Conservation (phyloP, 2,888 invertebrate genomes). For the Disparrhopalites patrizii region DNA sequence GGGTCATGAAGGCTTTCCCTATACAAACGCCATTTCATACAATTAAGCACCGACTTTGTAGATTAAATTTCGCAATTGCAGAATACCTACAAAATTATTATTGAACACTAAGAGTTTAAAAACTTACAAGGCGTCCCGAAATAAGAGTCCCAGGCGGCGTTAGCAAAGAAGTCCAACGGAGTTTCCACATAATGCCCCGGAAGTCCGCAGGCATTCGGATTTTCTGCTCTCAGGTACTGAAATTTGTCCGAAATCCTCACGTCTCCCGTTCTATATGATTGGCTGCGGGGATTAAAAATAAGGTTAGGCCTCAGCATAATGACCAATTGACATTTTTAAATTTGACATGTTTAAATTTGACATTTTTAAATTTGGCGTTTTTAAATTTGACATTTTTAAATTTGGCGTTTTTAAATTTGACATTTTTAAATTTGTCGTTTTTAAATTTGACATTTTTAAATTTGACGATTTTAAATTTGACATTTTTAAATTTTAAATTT, state of each 20-base stretch:
- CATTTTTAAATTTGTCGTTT: too few relatives aligned
- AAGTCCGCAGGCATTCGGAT: slow-evolving; percentile 42
- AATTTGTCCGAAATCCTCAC: slow-evolving; percentile 31
- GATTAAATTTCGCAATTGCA: background rate
- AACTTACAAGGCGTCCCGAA: slow-evolving; percentile 40
- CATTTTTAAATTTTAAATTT: too few relatives aligned
- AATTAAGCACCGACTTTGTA: background rate
- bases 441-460: too few relatives aligned
- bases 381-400: too few relatives aligned
- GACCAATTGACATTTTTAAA: too few relatives aligned
- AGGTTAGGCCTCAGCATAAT: background rate
- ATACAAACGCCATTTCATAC: background rate
- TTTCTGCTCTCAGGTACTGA: slow-evolving; percentile 29
- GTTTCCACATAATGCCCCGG: slow-evolving; percentile 39
- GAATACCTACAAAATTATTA: background rate
- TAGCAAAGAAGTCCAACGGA: slow-evolving; percentile 36
- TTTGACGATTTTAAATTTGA: too few relatives aligned
- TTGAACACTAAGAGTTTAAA: background rate
- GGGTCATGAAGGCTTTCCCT: slow-evolving; percentile 38
- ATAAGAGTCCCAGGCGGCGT: background rate
- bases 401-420: too few relatives aligned
- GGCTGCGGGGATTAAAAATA: slow-evolving; percentile 19
- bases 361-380: too few relatives aligned
- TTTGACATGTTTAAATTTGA: too few relatives aligned
- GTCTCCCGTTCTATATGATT: slow-evolving; percentile 33